phyloP scores from a whole-genome alignment of 2,113 vertebrate genomes.

The Hydropotes inermis region DNA sequence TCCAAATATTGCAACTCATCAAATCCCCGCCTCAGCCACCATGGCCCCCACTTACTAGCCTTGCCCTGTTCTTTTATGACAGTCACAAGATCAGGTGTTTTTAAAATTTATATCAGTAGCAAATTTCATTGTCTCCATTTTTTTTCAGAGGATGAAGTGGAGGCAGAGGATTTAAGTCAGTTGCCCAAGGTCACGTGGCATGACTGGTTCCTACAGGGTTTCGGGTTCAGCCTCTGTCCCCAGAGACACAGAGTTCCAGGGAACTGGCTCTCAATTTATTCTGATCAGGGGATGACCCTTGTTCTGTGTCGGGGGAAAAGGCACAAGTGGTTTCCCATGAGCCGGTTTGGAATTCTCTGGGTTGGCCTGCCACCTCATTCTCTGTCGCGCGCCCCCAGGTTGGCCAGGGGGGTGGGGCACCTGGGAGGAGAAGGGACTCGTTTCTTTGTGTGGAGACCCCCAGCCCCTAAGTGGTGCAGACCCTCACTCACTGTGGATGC shows the following conservation, averaged over 20 bases:
- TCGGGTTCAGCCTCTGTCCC: not conserved
- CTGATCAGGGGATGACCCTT: not conserved
- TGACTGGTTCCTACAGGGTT: not conserved
- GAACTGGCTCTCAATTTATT: not conserved
- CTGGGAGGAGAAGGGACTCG: not conserved
- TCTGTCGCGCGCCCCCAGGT: not conserved
- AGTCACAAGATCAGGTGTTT: too few relatives aligned
- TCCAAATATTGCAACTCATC: too few relatives aligned
- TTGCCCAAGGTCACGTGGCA: not conserved
- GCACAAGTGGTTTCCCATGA: accelerated
- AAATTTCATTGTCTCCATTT: not conserved
- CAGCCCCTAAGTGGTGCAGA: not conserved
- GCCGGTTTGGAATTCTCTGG: not conserved
- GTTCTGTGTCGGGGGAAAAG: accelerated
- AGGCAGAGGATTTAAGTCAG: not conserved
- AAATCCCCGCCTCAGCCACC: too few relatives aligned
- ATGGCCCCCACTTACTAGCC: accelerated
- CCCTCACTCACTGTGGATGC: accelerated
- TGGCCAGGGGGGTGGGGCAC: not conserved
- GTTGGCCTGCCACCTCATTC: accelerated
- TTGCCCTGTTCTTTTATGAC: not conserved
- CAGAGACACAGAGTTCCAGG: not conserved
- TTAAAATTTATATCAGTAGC: not conserved
- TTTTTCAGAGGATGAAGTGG: not conserved
- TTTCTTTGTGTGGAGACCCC: not conserved